Conservation (phyloP, 2,797 vertebrate genomes). For the Liparis tanakae region DNA sequence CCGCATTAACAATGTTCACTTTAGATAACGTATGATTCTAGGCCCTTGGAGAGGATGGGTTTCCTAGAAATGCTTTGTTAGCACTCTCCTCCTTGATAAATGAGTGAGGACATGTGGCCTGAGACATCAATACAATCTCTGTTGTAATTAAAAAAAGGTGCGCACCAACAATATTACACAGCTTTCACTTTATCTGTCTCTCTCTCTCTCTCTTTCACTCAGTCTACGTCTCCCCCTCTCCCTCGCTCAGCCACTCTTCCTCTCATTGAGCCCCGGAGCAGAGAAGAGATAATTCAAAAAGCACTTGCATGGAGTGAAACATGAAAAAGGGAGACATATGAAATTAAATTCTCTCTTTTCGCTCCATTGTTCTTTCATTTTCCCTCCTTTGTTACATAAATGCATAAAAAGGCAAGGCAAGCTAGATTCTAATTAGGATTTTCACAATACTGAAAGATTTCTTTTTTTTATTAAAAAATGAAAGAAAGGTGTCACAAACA, state of each 20-base stretch:
- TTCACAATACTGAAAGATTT: conserved; percentile 66
- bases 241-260: conserved; percentile 58
- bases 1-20: conserved; percentile 81
- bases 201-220: conserved; percentile 22
- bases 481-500: conserved; percentile 76
- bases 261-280: conserved; percentile 72
- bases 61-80: conserved; percentile 83
- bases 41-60: conserved; percentile 68
- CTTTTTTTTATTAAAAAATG: conserved; percentile 42
- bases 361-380: conserved; percentile 79
- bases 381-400: conserved; percentile 76
- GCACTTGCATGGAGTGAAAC: conserved; percentile 75
- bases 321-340: conserved; percentile 73
- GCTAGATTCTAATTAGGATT: conserved; percentile 81
- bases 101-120: conserved; percentile 81
- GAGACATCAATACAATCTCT: conserved; percentile 84
- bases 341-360: conserved; percentile 81
- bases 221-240: conserved; percentile 17
- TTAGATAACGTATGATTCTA: conserved; percentile 79
- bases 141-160: conserved; percentile 85
- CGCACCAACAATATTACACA: conserved; percentile 80
- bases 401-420: conserved; percentile 70
- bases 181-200: conserved; percentile 63
- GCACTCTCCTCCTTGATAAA: conserved; percentile 82
- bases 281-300: conserved; percentile 81